phyloP scores from a whole-genome alignment of 2,113 vertebrate genomes.

The Microtus montanus region DNA sequence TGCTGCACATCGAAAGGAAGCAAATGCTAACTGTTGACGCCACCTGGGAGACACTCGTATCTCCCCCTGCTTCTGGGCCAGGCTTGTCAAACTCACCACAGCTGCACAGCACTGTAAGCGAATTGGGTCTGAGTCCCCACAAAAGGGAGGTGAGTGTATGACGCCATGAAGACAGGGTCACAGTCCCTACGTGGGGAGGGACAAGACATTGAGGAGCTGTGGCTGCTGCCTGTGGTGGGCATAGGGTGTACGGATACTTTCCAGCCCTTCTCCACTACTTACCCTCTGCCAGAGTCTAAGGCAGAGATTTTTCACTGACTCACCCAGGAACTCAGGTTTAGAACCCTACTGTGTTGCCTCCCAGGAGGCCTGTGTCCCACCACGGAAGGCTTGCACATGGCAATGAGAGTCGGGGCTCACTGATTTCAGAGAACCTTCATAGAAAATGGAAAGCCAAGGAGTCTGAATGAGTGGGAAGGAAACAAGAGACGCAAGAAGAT shows the following conservation, averaged over 20 bases:
- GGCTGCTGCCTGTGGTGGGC: background rate
- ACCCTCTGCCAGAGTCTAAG: background rate
- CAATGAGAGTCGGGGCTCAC: background rate
- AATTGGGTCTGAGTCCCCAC: slow-evolving; percentile 19
- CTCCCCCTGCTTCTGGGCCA: slow-evolving; percentile 47
- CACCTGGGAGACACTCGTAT: slow-evolving; percentile 44
- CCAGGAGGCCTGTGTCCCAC: background rate
- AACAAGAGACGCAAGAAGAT: background rate
- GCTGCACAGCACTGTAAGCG: background rate
- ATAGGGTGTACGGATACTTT: background rate
- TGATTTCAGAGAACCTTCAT: background rate
- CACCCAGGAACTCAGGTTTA: background rate
- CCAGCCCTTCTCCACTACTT: background rate
- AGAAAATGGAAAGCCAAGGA: background rate
- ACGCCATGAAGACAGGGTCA: background rate
- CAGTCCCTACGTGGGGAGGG: background rate
- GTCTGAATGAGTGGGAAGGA: background rate
- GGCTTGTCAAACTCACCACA: slow-evolving; percentile 38
- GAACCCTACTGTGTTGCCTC: background rate
- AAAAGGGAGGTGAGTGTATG: slow-evolving; percentile 26
- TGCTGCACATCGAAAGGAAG: slow-evolving; percentile 31
- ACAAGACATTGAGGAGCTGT: background rate
- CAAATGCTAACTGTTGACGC: slow-evolving; percentile 56
- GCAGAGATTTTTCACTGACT: background rate
- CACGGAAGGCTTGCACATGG: background rate